Percentiles rank a stretch among this genome's conserved stretches.
Conservation (phyloP, 2,113 vertebrate species). For the Tonatia bakeri region DNA sequence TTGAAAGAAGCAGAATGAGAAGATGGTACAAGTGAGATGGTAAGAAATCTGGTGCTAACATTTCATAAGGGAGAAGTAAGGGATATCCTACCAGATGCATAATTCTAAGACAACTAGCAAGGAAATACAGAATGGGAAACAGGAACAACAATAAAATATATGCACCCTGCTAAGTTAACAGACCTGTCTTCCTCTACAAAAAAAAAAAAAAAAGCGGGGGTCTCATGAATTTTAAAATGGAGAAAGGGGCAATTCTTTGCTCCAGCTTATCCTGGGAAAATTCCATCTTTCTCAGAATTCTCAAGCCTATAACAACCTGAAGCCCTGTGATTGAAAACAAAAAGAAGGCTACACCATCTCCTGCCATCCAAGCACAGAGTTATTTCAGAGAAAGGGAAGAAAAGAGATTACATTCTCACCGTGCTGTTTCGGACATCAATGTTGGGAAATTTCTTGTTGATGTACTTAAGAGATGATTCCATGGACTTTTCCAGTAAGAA, state of each 20-base stretch:
- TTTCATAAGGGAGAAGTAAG: neutral
- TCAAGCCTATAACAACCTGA: neutral
- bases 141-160: neutral
- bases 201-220: neutral
- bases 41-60: neutral
- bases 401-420: conserved; percentile 76
- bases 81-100: neutral
- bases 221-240: neutral
- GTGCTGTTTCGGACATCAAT: conserved; percentile 89
- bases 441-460: conserved; percentile 94
- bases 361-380: neutral
- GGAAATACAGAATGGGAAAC: neutral
- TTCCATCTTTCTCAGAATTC: conserved; percentile 11
- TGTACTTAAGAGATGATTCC: conserved; percentile 91
- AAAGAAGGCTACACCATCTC: neutral
- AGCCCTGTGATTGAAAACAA: neutral
- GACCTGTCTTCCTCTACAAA: neutral
- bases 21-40: neutral
- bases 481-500: conserved; percentile 87
- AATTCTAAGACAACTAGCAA: conserved; percentile 1
- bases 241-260: neutral
- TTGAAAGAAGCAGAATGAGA: conserved; percentile 29
- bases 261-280: neutral
- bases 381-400: neutral
- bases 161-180: neutral